Evolutionary conservation across 2,113 vertebrate genomes (phyloP).

Genomic region (Meles meles): DNA sequence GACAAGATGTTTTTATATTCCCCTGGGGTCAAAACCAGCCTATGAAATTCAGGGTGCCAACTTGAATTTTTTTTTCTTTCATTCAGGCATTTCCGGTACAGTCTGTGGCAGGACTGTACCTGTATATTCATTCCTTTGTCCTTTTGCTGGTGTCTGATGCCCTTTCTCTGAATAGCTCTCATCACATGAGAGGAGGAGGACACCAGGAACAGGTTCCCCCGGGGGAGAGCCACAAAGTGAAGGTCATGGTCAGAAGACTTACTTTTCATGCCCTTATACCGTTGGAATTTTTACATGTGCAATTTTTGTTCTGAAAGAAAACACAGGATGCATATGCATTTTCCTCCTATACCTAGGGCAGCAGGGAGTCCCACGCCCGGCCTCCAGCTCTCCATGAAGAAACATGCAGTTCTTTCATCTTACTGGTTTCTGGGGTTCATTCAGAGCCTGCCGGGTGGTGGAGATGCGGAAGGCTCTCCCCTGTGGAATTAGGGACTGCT

Average conservation of each 20-base stretch:
- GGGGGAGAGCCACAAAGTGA: not conserved
- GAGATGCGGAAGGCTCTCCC: not conserved
- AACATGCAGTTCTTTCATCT: accelerated
- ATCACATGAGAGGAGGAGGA: not conserved
- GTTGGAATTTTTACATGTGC: no score
- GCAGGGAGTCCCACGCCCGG: not conserved
- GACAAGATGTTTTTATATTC: not conserved
- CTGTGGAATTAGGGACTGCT: no score
- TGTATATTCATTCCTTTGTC: not conserved
- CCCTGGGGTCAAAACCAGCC: not conserved
- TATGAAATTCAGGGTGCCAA: not conserved
- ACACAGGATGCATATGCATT: not conserved
- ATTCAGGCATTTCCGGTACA: not conserved
- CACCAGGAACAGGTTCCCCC: not conserved
- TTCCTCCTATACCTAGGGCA: not conserved
- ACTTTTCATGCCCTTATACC: not conserved
- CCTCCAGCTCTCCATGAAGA: accelerated
- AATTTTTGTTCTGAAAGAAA: not conserved
- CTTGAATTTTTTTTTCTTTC: not conserved
- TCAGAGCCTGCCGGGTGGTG: not conserved
- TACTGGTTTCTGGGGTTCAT: not conserved
- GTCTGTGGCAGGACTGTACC: not conserved
- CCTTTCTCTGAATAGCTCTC: not conserved
- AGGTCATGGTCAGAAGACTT: not conserved
- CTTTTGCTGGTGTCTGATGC: not conserved